Base-by-base conservation (phyloP, 2,113 vertebrate genomes). In the Ceyx margarethae region DNA sequence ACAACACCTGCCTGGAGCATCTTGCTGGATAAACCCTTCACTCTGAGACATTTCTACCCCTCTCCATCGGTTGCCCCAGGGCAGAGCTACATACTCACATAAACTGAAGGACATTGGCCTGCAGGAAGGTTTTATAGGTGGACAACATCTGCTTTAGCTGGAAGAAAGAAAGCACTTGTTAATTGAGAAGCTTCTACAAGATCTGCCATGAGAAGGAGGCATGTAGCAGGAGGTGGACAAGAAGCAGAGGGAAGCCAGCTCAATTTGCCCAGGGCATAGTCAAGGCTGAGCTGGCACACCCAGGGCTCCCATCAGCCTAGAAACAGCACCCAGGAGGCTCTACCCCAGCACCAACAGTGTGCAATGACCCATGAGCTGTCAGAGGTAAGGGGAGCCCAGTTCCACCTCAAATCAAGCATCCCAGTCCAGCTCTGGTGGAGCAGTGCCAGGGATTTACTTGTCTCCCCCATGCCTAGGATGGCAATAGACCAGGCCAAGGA, bases 81-180 rank as follows among this genome's bases (percentile, higher is more conserved):
- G 25, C 23, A 61, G 68, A 11, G n/a, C 45, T 13, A 9, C 10
- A 3, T 50, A 97, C 89, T 95, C 73, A 95, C 95, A 42, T 11
- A 28, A 97, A 96, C 54, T n/a, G 42, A 0, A 92, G 73, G 40
- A 97, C 21, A 0, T 91, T 62, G 3, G 86, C 85, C 45, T 76
- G 48, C 56, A 94, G 84, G 69, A 97, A 96, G 79, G 13, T 71
- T 35, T 76, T 4, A 1, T 91, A 79, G 42, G 56, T 25, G 13
- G 93, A 93, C 15, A 96, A 81, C 16, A 64, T 35, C 48, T 53
- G 75, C 14, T 68, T 87, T 7, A 96, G 78, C 97, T 96, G 71
- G 56, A 89, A 71, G 42, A 68, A 51, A 91, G 33, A 14, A 14
- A 91, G 28, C 21, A 48, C 0, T 2, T 3, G 2, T 22, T 53